These are phyloP conservation scores for Pantelozetes paolii DNA, from an alignment of 2,888 invertebrate species.

Conservation along the genomic window DNA sequence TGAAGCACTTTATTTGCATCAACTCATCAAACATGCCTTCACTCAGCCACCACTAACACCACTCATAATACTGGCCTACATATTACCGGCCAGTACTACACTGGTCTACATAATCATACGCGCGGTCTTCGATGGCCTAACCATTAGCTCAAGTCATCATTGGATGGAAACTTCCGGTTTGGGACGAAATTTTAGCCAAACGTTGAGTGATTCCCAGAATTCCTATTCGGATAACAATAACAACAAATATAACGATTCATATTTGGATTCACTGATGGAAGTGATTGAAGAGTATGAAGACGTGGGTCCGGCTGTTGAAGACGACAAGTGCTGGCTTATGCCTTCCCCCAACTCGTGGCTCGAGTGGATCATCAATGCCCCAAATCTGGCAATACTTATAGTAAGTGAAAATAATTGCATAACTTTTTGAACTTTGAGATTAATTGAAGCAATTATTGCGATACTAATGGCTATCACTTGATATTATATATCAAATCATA, in stretches of 20 bases:
- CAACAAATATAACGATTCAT: neutral
- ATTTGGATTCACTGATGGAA: conserved; percentile 9
- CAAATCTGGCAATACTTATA: conserved; percentile 46
- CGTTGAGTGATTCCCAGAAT: neutral
- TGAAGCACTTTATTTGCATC: conserved; percentile 56
- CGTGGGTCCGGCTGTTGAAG: conserved; percentile 23
- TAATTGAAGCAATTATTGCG: neutral
- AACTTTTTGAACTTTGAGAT: too few relatives aligned
- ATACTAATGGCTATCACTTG: neutral
- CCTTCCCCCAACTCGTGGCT: conserved; percentile 42
- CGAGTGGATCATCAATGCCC: conserved; percentile 48
- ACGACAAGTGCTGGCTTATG: conserved; percentile 42
- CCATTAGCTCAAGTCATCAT: neutral
- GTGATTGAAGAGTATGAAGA: conserved; percentile 36
- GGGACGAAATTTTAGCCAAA: conserved; percentile 6
- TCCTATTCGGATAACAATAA: neutral
- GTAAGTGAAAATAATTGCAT: conserved; percentile 41
- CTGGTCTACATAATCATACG: conserved; percentile 34
- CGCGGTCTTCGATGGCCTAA: neutral
- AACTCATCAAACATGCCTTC: conserved; percentile 51
- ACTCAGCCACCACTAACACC: conserved; percentile 41
- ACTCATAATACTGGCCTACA: conserved; percentile 42
- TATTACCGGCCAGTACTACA: conserved; percentile 41
- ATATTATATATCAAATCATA: neutral
- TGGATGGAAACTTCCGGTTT: neutral